A percentile compares a stretch with the other conserved stretches of the same genome.
Conservation (phyloP, 2,113 vertebrate species). For the Anolis sagrei region DNA sequence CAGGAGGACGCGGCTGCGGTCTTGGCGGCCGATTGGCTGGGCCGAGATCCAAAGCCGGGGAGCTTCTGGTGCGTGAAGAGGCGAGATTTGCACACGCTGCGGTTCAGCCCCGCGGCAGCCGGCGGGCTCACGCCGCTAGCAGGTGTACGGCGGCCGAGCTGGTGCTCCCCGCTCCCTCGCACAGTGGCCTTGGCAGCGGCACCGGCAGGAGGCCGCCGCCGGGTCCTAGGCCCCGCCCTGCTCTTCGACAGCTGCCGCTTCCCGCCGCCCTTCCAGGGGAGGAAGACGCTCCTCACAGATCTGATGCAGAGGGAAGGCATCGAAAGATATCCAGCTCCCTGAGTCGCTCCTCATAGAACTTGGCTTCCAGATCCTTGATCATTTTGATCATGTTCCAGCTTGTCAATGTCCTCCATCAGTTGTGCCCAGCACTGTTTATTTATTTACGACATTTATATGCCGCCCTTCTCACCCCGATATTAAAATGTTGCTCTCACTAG, state of each 20-base stretch:
- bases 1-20: constrained; percentile 1
- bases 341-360: no score
- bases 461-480: no score
- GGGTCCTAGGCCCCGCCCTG: constrained; percentile 58
- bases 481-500: no score
- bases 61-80: background rate
- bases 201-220: constrained; percentile 46
- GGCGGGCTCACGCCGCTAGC: constrained; percentile 48
- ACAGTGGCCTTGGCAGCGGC: constrained; percentile 18
- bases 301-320: no score
- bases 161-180: constrained; percentile 13
- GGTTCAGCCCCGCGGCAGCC: constrained; percentile 7
- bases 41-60: constrained; percentile 2
- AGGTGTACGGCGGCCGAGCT: constrained; percentile 67
- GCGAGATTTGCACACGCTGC: constrained; percentile 10
- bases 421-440: no score
- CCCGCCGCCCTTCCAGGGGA: background rate
- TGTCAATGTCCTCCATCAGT: no score
- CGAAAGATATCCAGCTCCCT: no score
- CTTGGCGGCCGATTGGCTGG: constrained; percentile 3
- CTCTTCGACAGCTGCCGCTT: constrained; percentile 39
- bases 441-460: no score
- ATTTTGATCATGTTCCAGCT: no score
- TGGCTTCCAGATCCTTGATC: no score
- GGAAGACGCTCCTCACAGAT: no score